Conservation (phyloP, 2,113 vertebrate genomes). For the Tragelaphus strepsiceros region DNA sequence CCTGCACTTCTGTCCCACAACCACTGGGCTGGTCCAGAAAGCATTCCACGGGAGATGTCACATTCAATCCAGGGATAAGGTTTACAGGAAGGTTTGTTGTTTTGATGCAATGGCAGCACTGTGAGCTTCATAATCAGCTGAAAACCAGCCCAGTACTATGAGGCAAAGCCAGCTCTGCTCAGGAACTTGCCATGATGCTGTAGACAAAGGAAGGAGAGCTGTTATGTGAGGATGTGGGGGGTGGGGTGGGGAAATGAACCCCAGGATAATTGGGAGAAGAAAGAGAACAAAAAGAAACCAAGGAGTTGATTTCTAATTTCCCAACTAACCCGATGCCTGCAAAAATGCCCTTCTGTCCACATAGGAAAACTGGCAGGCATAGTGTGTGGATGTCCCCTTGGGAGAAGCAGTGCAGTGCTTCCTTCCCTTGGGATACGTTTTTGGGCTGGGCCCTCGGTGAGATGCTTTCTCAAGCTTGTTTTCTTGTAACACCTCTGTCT, state of each 20-base stretch:
- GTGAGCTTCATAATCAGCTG: not conserved
- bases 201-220: not conserved
- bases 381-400: accelerated
- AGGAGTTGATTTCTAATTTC: not conserved
- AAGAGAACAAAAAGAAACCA: not conserved
- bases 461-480: not conserved
- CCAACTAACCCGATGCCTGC: not conserved
- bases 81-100: not conserved
- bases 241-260: not conserved
- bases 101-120: not conserved
- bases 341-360: not conserved
- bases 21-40: not conserved
- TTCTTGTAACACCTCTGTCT: not conserved
- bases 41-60: not conserved
- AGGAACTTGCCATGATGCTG: not conserved
- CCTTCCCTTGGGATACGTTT: not conserved
- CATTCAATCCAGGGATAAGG: not conserved
- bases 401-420: not conserved
- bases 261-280: not conserved
- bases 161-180: not conserved
- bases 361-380: accelerated
- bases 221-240: not conserved
- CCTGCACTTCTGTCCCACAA: not conserved
- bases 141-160: not conserved
- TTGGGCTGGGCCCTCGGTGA: not conserved